Evolutionary conservation across 2,888 invertebrate species (phyloP).

Genomic region (Lasioglossum figueresi): DNA sequence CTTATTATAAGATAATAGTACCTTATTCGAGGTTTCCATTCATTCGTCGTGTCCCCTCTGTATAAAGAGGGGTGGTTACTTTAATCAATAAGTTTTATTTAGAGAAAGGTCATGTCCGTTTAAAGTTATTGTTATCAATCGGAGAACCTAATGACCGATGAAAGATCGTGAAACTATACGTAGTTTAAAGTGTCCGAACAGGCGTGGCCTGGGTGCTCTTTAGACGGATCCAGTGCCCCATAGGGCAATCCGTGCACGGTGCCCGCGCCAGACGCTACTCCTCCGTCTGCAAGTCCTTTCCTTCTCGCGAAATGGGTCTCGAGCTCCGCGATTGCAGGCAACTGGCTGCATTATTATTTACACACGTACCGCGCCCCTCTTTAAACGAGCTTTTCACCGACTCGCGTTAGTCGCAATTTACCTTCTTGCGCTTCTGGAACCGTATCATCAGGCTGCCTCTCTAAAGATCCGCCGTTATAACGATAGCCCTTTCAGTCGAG

Average conservation of each 20-base stretch:
- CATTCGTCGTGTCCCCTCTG: background rate
- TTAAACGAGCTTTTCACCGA: conserved; percentile 17
- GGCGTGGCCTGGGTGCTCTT: background rate
- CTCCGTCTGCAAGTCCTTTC: conserved; percentile 9
- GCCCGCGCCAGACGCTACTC: background rate
- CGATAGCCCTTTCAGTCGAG: conserved; percentile 33
- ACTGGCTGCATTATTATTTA: conserved; percentile 50
- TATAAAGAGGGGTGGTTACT: background rate
- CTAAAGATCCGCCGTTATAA: conserved; percentile 16
- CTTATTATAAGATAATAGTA: background rate
- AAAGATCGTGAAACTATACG: background rate
- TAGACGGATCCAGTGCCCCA: background rate
- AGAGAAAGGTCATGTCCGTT: no score
- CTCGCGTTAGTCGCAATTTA: conserved; percentile 23
- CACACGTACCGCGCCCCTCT: conserved; percentile 27
- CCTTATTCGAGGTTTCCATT: background rate
- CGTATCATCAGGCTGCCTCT: conserved; percentile 12
- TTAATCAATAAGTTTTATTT: no score
- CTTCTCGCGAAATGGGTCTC: conserved; percentile 29
- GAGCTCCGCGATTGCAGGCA: conserved; percentile 26
- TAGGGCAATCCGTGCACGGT: background rate
- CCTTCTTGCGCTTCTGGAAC: conserved; percentile 5
- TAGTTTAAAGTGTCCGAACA: background rate
- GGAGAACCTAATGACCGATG: no score
- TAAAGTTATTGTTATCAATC: no score